Percentiles rank a stretch among this genome's conserved stretches.
phyloP scores from a whole-genome alignment of 2,113 vertebrate genomes.

The Zingel zingel region DNA sequence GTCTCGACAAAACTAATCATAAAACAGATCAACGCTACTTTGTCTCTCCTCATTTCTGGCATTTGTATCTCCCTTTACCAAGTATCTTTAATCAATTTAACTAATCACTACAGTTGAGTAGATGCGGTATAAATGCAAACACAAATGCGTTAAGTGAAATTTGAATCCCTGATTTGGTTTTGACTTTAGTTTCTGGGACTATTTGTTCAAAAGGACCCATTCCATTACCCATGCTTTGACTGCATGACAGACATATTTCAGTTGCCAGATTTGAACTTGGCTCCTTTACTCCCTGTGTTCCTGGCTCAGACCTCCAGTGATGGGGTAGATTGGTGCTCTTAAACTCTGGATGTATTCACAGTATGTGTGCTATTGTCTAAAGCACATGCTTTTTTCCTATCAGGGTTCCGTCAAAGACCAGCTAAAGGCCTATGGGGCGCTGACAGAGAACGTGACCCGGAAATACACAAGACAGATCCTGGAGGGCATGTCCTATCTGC shows the following conservation, averaged over 20 bases:
- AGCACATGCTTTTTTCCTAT: not conserved
- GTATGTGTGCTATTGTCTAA: not conserved
- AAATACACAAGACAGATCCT: conserved; percentile 97
- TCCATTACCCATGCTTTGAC: not conserved
- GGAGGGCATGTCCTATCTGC: conserved; percentile 95
- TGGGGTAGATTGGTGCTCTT: not conserved
- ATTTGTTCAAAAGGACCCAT: not conserved
- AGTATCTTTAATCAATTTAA: not conserved
- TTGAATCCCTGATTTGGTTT: not conserved
- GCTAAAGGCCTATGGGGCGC: conserved; percentile 94
- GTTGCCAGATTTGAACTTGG: not conserved
- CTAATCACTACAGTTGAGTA: not conserved
- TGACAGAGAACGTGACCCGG: conserved; percentile 95
- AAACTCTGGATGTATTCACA: fast-evolving
- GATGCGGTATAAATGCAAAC: not conserved
- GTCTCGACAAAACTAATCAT: not conserved
- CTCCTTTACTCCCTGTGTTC: not conserved
- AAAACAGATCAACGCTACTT: not conserved
- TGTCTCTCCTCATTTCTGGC: not conserved
- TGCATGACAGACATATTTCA: not conserved
- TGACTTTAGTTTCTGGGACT: not conserved
- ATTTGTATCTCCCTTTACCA: no score
- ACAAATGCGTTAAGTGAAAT: not conserved
- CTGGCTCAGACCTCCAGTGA: not conserved
- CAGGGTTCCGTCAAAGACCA: conserved; percentile 98